A percentile compares a stretch with the other conserved stretches of the same genome.
phyloP scores from a whole-genome alignment of 1,140 invertebrate species.

The Drosophila triauraria region DNA sequence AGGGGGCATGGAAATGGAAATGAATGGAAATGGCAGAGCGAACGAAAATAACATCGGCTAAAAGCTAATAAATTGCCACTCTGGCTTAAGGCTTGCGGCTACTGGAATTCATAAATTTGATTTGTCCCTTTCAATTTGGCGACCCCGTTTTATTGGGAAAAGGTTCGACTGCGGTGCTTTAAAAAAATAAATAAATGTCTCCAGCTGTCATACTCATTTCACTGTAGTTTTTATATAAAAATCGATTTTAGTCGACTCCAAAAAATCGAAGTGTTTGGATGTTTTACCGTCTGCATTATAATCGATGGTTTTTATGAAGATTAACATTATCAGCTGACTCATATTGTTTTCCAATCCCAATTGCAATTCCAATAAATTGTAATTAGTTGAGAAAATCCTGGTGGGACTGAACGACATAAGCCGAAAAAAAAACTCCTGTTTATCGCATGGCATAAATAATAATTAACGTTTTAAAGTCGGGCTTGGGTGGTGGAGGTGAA shows the following conservation, averaged over 20 bases:
- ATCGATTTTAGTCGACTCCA: neutral
- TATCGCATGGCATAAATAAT: conserved; percentile 34
- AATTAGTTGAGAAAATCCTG: neutral
- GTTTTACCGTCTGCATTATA: too few relatives aligned
- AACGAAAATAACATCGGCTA: conserved; percentile 28
- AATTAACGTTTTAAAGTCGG: conserved; percentile 38
- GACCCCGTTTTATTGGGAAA: neutral
- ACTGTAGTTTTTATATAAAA: too few relatives aligned
- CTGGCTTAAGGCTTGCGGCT: conserved; percentile 10
- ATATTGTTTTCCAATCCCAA: neutral
- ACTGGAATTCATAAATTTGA: conserved; percentile 40
- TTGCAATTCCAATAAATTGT: neutral
- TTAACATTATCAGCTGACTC: too few relatives aligned
- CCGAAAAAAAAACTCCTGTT: neutral
- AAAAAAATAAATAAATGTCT: neutral
- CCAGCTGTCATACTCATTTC: too few relatives aligned
- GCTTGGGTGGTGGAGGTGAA: neutral
- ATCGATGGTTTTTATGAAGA: too few relatives aligned
- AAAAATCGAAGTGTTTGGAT: too few relatives aligned
- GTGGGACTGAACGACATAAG: too few relatives aligned
- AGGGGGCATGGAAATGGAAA: neutral
- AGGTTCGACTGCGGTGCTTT: neutral
- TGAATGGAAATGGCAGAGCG: conserved; percentile 19
- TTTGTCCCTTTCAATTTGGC: conserved; percentile 26
- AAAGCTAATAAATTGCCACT: conserved; percentile 48